These are phyloP conservation scores for Pseudochaenichthys georgianus DNA, from an alignment of 2,797 vertebrate genomes.

Conservation along the genomic window DNA sequence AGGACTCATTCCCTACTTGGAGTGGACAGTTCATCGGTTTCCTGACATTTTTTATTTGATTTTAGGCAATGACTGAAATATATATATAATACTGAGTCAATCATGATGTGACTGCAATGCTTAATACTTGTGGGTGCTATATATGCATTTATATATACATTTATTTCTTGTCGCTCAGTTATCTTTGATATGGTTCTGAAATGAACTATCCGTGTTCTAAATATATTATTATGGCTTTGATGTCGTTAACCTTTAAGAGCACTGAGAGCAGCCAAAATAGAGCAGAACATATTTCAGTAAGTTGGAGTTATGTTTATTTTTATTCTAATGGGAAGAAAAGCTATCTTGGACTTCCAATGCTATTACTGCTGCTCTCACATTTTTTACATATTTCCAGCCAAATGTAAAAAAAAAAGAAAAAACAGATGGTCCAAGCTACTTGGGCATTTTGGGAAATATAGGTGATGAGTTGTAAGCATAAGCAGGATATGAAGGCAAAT, in stretches of 20 bases:
- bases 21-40: too few species aligned
- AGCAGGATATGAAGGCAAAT: neutral
- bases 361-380: neutral
- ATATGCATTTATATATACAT: neutral
- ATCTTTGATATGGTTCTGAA: neutral
- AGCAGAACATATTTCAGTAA: neutral
- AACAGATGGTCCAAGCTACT: neutral
- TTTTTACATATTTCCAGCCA: neutral
- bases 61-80: neutral
- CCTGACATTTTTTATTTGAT: neutral
- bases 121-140: neutral
- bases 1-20: too few species aligned
- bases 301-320: neutral
- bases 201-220: neutral
- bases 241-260: neutral
- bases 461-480: neutral
- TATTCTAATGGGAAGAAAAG: neutral
- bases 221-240: neutral
- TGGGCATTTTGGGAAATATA: slow-evolving; percentile 1
- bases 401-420: neutral
- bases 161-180: neutral
- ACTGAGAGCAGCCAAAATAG: neutral
- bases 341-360: slow-evolving; percentile 1
- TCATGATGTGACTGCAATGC: neutral
- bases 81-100: neutral